phyloP scores from a whole-genome alignment of 1,140 invertebrate species.

The Daktulosphaira vitifoliae region DNA sequence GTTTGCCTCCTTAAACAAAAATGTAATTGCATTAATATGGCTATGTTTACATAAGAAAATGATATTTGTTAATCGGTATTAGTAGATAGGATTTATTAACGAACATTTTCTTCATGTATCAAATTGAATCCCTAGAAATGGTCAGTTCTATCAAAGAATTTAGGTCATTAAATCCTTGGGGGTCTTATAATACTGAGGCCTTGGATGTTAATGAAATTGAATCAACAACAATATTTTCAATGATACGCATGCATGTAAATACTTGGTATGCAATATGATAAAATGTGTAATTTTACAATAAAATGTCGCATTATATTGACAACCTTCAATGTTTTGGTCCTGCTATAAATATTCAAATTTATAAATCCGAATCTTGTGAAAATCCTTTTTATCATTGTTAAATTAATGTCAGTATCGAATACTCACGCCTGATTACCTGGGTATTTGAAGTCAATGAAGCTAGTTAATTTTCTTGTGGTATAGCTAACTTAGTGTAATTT shows the following conservation, averaged over 20 bases:
- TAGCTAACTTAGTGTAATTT: too few species aligned
- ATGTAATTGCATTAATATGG: neutral
- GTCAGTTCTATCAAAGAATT: neutral
- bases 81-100: too few species aligned
- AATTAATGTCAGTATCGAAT: too few species aligned
- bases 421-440: too few species aligned
- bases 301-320: neutral
- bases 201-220: slow-evolving; percentile 23
- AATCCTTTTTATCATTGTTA: too few species aligned
- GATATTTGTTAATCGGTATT: slow-evolving; percentile 13
- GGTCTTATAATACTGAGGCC: slow-evolving; percentile 1
- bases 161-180: slow-evolving; percentile 18
- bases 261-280: neutral
- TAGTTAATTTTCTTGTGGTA: too few species aligned
- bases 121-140: slow-evolving; percentile 18
- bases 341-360: neutral
- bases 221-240: slow-evolving; percentile 7
- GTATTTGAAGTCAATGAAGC: too few species aligned
- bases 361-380: too few species aligned
- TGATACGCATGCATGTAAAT: neutral
- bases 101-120: too few species aligned
- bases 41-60: slow-evolving; percentile 13
- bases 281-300: too few species aligned
- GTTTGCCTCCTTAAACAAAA: neutral
- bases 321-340: neutral